Evolutionary conservation across 2,113 vertebrate species (phyloP).

Genomic region (Melanerpes aurifrons): DNA sequence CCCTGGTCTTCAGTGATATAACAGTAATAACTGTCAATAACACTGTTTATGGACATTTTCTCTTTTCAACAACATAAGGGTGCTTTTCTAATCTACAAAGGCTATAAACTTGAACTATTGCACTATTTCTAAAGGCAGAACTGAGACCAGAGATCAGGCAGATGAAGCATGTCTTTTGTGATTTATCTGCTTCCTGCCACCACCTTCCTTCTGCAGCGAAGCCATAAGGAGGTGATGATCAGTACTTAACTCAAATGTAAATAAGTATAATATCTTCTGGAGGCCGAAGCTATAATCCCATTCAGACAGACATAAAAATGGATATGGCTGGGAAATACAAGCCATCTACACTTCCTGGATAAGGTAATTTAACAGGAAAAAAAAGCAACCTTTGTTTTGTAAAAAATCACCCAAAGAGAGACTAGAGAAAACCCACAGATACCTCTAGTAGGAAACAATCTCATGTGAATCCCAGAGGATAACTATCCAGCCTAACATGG

Average conservation of each 20-base stretch:
- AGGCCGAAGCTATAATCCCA: conserved; percentile 1
- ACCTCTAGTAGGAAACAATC: neutral
- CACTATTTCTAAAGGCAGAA: conserved; percentile 45
- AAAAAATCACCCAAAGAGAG: neutral
- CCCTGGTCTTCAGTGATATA: neutral
- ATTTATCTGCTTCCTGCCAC: conserved; percentile 33
- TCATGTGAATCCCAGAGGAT: neutral
- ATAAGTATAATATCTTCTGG: conserved; percentile 9
- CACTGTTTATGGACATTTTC: conserved; percentile 26
- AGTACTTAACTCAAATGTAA: conserved; percentile 33
- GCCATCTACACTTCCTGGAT: neutral
- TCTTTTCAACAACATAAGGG: conserved; percentile 10
- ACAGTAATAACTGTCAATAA: conserved; percentile 52
- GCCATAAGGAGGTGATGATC: neutral
- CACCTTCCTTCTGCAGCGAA: neutral
- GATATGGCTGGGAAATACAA: neutral
- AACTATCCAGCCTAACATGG: neutral
- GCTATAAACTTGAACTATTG: conserved; percentile 48
- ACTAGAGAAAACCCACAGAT: neutral
- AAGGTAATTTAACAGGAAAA: neutral
- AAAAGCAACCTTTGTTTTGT: neutral
- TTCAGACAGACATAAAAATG: neutral
- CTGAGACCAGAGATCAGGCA: conserved; percentile 51
- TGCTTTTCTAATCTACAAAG: conserved; percentile 40
- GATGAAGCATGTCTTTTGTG: conserved; percentile 22